Evolutionary conservation across 2,113 vertebrate species (phyloP), one percentile per base, ranked within the genome.

Genomic region (Gulo gulo): DNA sequence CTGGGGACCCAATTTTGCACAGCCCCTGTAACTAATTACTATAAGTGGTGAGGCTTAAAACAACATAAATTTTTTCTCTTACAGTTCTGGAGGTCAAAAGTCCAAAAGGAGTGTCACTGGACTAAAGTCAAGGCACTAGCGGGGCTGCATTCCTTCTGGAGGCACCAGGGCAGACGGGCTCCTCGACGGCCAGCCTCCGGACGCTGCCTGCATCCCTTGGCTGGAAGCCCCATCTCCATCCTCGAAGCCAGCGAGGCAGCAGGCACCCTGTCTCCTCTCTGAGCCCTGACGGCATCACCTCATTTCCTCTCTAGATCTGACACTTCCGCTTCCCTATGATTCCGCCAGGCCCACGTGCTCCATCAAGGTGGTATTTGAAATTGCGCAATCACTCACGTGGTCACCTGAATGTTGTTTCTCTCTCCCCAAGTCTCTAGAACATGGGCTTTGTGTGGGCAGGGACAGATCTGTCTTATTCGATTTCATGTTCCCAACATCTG

Each of bases 1-100:
- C 15, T 63, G 8, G 2, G 42, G 69, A 39, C 23, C 16, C 4
- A 13, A 0, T 18, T 23, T 78, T 34, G 3, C 2, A 11, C 2
- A 1, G 63, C 52, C 5, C 7, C 52, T 59, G 0, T 55, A 39
- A 59, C 31, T 45, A 69, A 14, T 34, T 6, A 67, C 18, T 20
- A 11, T 3, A 18, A 61, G 1, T 0, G 23, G 9, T 4, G 42
- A 23, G 39, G 76, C 23, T 81, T n/a, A 82, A 39, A 74, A 6
- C 39, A 71, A 61, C 65, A 63, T 18, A 65, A 6, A 83, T 26
- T 34, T 29, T 5, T 7, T 65, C n/a, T 52, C 52, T 29, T 11
- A 42, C 55, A 63, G 42, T 9, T 26, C 45, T 76, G 3, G 55
- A 82, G 47, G 29, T 10, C 18, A n/a, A 11, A 57, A 36, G 13